phyloP scores from a whole-genome alignment of 2,113 vertebrate genomes.

The Agapornis roseicollis region DNA sequence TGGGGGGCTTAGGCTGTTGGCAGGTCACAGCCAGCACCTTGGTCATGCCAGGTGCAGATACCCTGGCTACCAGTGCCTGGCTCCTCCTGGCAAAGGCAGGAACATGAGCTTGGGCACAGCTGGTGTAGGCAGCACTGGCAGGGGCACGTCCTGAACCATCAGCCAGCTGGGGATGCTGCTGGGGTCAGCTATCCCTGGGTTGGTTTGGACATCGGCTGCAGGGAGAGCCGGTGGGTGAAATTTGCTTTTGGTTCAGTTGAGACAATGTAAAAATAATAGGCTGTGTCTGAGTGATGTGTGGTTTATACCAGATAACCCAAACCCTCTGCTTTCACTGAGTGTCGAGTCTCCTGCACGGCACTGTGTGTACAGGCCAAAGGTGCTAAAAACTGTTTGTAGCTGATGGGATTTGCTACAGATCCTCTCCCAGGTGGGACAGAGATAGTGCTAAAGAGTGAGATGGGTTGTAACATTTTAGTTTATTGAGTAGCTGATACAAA shows the following conservation, averaged over 20 bases:
- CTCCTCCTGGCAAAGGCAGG: not conserved
- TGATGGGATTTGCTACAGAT: not conserved
- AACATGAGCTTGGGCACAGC: not conserved
- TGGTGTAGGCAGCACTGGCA: not conserved
- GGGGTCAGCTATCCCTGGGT: not conserved
- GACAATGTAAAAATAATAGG: not conserved
- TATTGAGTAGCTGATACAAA: not conserved
- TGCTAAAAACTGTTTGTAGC: not conserved
- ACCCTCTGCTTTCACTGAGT: not conserved
- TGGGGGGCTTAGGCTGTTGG: accelerated
- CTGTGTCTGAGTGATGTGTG: not conserved
- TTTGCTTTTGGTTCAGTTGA: not conserved
- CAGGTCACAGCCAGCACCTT: not conserved
- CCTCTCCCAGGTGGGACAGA: not conserved
- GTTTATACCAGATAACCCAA: not conserved
- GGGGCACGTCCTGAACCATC: accelerated
- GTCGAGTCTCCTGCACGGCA: accelerated
- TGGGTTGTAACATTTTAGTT: not conserved
- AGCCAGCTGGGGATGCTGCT: not conserved
- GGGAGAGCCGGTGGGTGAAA: not conserved
- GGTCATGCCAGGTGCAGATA: not conserved
- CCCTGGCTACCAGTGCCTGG: not conserved
- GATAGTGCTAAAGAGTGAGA: accelerated
- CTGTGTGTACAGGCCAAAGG: not conserved
- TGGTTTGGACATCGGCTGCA: accelerated